Conservation (phyloP, 2,888 invertebrate genomes). For the Sericinus montela region DNA sequence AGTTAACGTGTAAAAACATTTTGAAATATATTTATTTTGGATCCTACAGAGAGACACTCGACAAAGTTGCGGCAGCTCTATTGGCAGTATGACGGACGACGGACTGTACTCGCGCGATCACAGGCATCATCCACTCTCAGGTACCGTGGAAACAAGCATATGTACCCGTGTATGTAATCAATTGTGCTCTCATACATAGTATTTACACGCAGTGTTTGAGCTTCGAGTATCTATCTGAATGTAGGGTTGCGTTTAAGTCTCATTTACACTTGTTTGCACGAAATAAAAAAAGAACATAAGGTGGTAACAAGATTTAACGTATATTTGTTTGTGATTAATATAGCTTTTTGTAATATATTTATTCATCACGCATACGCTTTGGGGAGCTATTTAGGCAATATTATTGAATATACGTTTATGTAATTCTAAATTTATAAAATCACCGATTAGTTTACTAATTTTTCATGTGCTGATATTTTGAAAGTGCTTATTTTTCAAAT, state of each 20-base stretch:
- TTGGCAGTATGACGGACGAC: slow-evolving; percentile 66
- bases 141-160: slow-evolving; percentile 32
- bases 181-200: background rate
- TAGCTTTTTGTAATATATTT: slow-evolving; percentile 12
- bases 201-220: slow-evolving; percentile 13
- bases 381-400: slow-evolving; percentile 4
- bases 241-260: background rate
- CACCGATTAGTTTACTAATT: no score
- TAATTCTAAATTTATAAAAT: no score
- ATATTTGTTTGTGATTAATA: slow-evolving; percentile 16
- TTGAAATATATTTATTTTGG: no score
- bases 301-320: slow-evolving; percentile 3
- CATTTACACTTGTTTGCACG: background rate
- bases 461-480: no score
- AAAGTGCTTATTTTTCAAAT: no score
- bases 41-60: slow-evolving; percentile 54
- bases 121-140: slow-evolving; percentile 60
- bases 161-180: background rate
- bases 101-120: slow-evolving; percentile 63
- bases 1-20: no score
- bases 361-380: slow-evolving; percentile 13
- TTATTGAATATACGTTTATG: background rate
- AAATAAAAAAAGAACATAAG: background rate
- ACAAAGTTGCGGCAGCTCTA: slow-evolving; percentile 69
- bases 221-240: slow-evolving; percentile 9